Evolutionary conservation across 2,797 vertebrate species (phyloP).

Genomic region (Hipposideros larvatus): DNA sequence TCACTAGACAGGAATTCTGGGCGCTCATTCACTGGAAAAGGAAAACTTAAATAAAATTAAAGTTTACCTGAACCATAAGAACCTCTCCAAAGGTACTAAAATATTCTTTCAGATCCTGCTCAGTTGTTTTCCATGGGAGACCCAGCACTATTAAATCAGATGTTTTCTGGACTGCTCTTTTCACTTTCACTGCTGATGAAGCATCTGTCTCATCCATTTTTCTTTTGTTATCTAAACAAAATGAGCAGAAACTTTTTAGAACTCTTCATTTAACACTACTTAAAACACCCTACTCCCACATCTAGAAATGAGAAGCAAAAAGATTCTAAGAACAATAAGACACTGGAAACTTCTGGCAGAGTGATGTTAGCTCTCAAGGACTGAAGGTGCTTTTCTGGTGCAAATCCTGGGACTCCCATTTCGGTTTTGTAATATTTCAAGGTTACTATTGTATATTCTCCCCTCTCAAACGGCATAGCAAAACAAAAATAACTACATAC

Average conservation of each 20-base stretch:
- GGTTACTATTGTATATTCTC: neutral
- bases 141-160: slow-evolving; percentile 98
- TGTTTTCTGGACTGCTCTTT: slow-evolving; percentile 98
- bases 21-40: neutral
- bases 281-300: neutral
- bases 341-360: neutral
- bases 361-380: neutral
- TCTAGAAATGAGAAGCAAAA: neutral
- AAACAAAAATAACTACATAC: neutral
- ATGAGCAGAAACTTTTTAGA: neutral
- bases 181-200: slow-evolving; percentile 97
- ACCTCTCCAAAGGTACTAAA: slow-evolving; percentile 98
- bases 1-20: neutral
- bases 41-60: neutral
- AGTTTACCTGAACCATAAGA: slow-evolving; percentile 98
- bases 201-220: slow-evolving; percentile 99
- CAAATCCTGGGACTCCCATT: neutral
- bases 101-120: slow-evolving; percentile 99
- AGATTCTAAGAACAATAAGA: neutral
- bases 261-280: neutral
- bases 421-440: neutral
- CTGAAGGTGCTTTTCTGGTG: neutral
- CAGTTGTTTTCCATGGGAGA: slow-evolving; percentile 98
- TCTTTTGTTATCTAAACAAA: slow-evolving; percentile 96
- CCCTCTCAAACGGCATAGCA: neutral